phyloP scores from a whole-genome alignment of 2,888 invertebrate genomes.

The Drosophila sordidula region DNA sequence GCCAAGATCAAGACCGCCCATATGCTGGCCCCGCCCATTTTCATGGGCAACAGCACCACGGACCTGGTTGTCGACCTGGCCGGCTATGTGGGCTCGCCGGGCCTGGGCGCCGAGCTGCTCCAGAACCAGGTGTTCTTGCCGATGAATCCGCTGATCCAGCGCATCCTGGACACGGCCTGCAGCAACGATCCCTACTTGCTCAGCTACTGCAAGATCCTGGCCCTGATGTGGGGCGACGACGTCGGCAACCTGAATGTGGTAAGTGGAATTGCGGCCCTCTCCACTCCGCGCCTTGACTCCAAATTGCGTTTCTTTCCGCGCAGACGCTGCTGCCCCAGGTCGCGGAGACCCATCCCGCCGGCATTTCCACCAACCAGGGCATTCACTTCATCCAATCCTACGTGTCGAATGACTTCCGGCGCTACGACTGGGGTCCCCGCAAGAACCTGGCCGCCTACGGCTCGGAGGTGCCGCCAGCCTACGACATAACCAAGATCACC shows the following conservation, averaged over 20 bases:
- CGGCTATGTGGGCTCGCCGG: constrained; percentile 72
- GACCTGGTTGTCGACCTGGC: constrained; percentile 84
- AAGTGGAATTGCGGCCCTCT: constrained; percentile 1
- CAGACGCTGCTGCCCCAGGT: constrained; percentile 74
- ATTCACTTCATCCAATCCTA: constrained; percentile 76
- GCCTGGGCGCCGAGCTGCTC: constrained; percentile 55
- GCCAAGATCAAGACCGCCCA: constrained; percentile 85
- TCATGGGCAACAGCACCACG: constrained; percentile 86
- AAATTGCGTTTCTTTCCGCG: not conserved
- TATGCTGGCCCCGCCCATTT: constrained; percentile 89
- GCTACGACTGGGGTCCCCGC: constrained; percentile 70
- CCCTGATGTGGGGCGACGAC: constrained; percentile 69
- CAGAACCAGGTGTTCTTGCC: constrained; percentile 86
- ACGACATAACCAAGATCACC: constrained; percentile 69
- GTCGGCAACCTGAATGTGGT: constrained; percentile 75
- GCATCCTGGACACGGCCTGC: constrained; percentile 69
- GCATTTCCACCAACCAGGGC: constrained; percentile 78
- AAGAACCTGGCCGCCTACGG: constrained; percentile 66
- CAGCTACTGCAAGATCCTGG: constrained; percentile 67
- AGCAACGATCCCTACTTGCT: constrained; percentile 62
- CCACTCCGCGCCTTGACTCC: not conserved
- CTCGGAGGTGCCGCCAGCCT: constrained; percentile 64
- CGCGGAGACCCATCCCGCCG: constrained; percentile 81
- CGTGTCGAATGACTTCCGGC: constrained; percentile 67
- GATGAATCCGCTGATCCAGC: constrained; percentile 67